Evolutionary conservation across 2,113 vertebrate genomes (phyloP), one percentile per base, ranked within the genome.

Genomic region (Hippocampus barbouri): DNA sequence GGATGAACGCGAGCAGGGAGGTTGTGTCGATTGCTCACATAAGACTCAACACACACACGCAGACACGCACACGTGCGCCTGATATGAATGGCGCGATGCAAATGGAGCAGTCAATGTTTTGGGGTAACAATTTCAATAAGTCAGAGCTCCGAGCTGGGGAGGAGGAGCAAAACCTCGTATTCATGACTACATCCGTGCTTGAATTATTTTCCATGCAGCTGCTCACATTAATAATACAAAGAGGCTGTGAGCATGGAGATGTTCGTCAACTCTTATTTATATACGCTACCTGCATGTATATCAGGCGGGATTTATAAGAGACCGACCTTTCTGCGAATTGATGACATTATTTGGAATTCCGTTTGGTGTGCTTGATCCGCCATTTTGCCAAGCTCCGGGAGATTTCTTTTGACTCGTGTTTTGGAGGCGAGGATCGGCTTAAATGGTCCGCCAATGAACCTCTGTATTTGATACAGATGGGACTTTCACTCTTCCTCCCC

Each of bases 401-500:
- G 68, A 85, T 81, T 87, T 80, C 69, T 78, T 81, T 16, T 72
- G 68, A 78, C 79, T 85, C 68, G 64, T 86, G 85, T 82, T 76
- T 85, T n/a, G 75, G 60, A 76, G 74, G 45, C 47, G 77, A 76
- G 69, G 47, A 86, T 86, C 75, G 34, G 69, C 73, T 86, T 85
- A 85, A 75, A 80, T 18, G 0, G 73, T 43, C 66, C 68, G 60
- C 63, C 68, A 77, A 75, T 79, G 85, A 82, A 83, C 70, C 69
- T 69, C 66, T 11, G 66, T 85, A 79, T 87, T 83, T 86, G 54
- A 85, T 78, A 86, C 81, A 78, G 75, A 85, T 82, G 75, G 80
- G 74, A 79, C 69, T 82, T 76, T 67, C 49, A 84, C 70, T 84
- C 66, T 81, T 71, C 5, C 5, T 38, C 34, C 34, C 34, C 1